Evolutionary conservation across 2,797 vertebrate species (phyloP).

Genomic region (Microhierax caerulescens): DNA sequence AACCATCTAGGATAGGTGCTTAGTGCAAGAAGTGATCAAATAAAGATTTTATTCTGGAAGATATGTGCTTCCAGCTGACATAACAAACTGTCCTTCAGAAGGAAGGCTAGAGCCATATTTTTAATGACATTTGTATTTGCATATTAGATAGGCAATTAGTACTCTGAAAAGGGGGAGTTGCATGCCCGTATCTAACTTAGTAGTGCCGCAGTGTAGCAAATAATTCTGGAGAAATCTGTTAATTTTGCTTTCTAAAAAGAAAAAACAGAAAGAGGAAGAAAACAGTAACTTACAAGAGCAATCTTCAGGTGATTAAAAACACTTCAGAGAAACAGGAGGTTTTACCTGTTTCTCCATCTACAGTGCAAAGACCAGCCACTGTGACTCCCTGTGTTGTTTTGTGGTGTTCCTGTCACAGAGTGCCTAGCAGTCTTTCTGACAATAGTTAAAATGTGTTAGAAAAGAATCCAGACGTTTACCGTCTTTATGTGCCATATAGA

Average conservation of each 20-base stretch:
- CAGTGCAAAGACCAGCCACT: background rate
- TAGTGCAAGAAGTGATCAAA: constrained; percentile 3
- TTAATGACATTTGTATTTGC: background rate
- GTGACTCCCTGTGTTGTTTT: background rate
- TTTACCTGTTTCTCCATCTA: background rate
- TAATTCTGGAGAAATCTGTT: background rate
- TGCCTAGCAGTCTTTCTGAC: background rate
- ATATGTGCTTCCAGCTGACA: background rate
- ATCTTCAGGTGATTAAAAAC: background rate
- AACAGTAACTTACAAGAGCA: background rate
- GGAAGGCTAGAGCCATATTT: background rate
- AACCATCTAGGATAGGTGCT: constrained; percentile 1
- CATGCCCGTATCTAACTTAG: background rate
- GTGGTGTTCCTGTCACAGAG: background rate
- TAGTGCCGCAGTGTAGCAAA: background rate
- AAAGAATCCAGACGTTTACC: background rate
- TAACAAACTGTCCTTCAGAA: background rate
- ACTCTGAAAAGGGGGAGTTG: background rate
- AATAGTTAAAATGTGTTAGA: background rate
- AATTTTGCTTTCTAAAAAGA: background rate
- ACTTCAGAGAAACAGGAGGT: background rate
- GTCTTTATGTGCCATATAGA: background rate
- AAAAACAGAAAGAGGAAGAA: background rate
- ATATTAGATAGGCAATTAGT: constrained; percentile 3
- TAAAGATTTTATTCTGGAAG: background rate